A percentile compares a stretch with the other conserved stretches of the same genome.
Evolutionary conservation across 2,797 vertebrate species (phyloP).

Genomic region (Acomys russatus): DNA sequence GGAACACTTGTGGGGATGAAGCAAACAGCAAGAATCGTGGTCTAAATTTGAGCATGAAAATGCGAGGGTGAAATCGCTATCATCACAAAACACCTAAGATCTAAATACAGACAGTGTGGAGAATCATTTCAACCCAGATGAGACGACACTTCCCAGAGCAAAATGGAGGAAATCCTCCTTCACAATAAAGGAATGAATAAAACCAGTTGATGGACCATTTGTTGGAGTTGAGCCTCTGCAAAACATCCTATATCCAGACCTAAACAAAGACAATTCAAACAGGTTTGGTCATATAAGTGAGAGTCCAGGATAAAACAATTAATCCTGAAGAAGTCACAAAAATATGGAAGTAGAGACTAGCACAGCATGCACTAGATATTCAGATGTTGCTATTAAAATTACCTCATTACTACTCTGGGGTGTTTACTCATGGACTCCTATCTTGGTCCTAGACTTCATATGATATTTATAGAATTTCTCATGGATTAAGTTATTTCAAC

Average conservation of each 20-base stretch:
- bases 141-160: slow-evolving; percentile 26
- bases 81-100: slow-evolving; percentile 66
- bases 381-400: slow-evolving; percentile 18
- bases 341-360: not conserved
- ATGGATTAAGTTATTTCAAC: slow-evolving; percentile 45
- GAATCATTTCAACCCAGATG: slow-evolving; percentile 67
- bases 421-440: not conserved
- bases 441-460: not conserved
- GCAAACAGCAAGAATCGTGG: slow-evolving; percentile 37
- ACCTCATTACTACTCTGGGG: not conserved
- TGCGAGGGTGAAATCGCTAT: slow-evolving; percentile 57
- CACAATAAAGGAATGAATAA: slow-evolving; percentile 46
- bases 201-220: not conserved
- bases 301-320: not conserved
- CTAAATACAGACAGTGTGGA: slow-evolving; percentile 9
- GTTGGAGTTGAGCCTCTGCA: not conserved
- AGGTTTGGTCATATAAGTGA: slow-evolving; percentile 23
- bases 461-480: not conserved
- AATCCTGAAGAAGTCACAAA: slow-evolving; percentile 36
- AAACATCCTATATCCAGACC: slow-evolving; percentile 65
- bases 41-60: slow-evolving; percentile 66
- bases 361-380: not conserved
- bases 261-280: slow-evolving; percentile 64
- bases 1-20: slow-evolving; percentile 15
- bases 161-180: slow-evolving; percentile 47